These are phyloP conservation scores for Trilocha varians DNA, from an alignment of 2,888 invertebrate species.

Conservation along the genomic window DNA sequence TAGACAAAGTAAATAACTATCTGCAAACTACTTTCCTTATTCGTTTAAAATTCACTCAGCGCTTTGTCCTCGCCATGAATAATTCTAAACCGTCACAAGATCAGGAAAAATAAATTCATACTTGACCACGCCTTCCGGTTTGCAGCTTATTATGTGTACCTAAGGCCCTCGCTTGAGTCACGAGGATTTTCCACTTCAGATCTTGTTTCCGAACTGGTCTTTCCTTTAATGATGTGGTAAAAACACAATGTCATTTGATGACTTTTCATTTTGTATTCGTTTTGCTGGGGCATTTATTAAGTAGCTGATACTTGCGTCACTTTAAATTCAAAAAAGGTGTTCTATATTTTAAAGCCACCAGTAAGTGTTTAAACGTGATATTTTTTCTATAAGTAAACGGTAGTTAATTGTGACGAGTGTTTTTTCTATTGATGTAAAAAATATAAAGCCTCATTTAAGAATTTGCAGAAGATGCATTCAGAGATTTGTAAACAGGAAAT, in stretches of 20 bases:
- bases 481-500: too few relatives aligned
- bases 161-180: slow-evolving; percentile 7
- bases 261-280: background rate
- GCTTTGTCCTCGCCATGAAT: background rate
- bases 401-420: too few relatives aligned
- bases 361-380: too few relatives aligned
- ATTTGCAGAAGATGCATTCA: too few relatives aligned
- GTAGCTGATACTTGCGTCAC: too few relatives aligned
- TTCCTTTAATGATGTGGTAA: background rate
- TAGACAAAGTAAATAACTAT: background rate
- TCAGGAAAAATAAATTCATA: slow-evolving; percentile 14
- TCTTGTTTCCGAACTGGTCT: slow-evolving; percentile 6
- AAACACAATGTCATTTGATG: slow-evolving; percentile 11
- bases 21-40: background rate
- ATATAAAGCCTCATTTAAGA: too few relatives aligned
- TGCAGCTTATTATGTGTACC: slow-evolving; percentile 4
- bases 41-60: background rate
- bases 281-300: too few relatives aligned
- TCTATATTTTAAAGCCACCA: too few relatives aligned
- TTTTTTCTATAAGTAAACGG: too few relatives aligned
- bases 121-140: slow-evolving; percentile 12
- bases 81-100: slow-evolving; percentile 6
- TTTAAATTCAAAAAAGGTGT: too few relatives aligned
- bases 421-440: too few relatives aligned
- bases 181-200: slow-evolving; percentile 11